Base-by-base conservation (phyloP, 2,113 vertebrate genomes). In the Tretioscincus oriximinensis region DNA sequence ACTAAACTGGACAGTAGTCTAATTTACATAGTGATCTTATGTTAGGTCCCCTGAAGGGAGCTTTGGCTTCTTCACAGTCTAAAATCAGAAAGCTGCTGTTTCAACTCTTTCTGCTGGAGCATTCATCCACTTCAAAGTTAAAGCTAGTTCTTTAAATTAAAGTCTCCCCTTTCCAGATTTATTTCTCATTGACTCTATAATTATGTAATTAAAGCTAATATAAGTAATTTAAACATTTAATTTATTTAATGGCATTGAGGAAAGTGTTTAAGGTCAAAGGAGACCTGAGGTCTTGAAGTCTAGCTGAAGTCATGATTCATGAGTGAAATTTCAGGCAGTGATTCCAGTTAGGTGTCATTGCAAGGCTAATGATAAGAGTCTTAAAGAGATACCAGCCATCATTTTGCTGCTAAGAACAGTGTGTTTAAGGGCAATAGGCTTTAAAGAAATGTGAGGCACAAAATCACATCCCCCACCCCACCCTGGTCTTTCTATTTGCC, bases 161-260 rank as follows among this genome's bases (percentile, higher is more conserved):
- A 65, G 68, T 89, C 86, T 90, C 78, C 71, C 26, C 60, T 86
- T 89, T 89, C 82, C 35, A 89, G 78, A 88, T 90, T 87, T 79
- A 87, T 93, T 92, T 93, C 86, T 90, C 83, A 5, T 87, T 88
- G 80, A 89, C 86, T 91, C 67, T 84, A 65, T 87, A 88, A 88
- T 90, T 91, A 87, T 84, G 88, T 73, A 92, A 92, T 91, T 91
- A 91, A 92, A 92, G 83, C 73, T 90, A 91, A 91, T 86, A 83
- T 63, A 83, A 76, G 60, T 84, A 90, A 89, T 90, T 93, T 90
- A 91, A 91, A 92, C 67, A 90, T 92, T 90, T 82, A 88, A 90
- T 93, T 93, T 89, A 90, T 91, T 89, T 89, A 91, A 93, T 88
- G 86, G 75, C 71, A 91, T 91, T 87, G 85, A 92, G 91, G 77